Evolutionary conservation across 2,888 invertebrate genomes (phyloP).

Genomic region (Drosophila algonquin): DNA sequence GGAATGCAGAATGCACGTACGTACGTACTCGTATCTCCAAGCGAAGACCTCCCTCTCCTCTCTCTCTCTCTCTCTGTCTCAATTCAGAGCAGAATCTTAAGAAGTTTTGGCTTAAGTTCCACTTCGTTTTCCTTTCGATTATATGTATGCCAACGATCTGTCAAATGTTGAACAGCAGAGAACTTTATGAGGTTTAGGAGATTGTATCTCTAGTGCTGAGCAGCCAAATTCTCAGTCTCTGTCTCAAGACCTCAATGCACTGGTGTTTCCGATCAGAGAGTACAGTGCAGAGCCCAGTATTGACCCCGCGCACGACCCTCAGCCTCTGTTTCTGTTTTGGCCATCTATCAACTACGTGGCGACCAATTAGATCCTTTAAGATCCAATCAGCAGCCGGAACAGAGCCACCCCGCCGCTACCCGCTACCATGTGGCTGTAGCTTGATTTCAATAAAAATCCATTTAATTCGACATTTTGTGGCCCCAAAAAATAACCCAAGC

Average conservation of each 20-base stretch:
- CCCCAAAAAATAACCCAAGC: constrained; percentile 52
- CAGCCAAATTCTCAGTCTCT: constrained; percentile 8
- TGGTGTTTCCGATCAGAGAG: constrained; percentile 33
- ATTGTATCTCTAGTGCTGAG: constrained; percentile 38
- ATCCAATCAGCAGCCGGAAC: constrained; percentile 43
- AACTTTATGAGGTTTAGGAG: constrained; percentile 35
- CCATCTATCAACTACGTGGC: constrained; percentile 42
- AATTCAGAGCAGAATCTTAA: background rate
- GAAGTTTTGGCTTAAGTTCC: constrained; percentile 10
- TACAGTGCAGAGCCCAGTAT: constrained; percentile 13
- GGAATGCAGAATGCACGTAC: background rate
- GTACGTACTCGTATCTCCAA: too few species aligned
- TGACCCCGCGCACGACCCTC: constrained; percentile 48
- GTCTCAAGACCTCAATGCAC: constrained; percentile 34
- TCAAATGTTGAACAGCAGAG: constrained; percentile 17
- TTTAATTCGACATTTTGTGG: constrained; percentile 81
- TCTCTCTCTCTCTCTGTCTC: too few species aligned
- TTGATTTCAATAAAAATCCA: constrained; percentile 79
- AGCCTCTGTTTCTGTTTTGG: constrained; percentile 27
- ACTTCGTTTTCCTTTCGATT: constrained; percentile 42
- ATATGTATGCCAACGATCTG: constrained; percentile 43
- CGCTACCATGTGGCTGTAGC: constrained; percentile 31
- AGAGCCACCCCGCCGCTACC: constrained; percentile 12
- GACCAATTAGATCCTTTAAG: constrained; percentile 52
- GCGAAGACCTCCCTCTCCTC: background rate